Evolutionary conservation across 2,113 vertebrate species (phyloP), one percentile per base, ranked within the genome.

Genomic region (Engraulis encrasicolus): DNA sequence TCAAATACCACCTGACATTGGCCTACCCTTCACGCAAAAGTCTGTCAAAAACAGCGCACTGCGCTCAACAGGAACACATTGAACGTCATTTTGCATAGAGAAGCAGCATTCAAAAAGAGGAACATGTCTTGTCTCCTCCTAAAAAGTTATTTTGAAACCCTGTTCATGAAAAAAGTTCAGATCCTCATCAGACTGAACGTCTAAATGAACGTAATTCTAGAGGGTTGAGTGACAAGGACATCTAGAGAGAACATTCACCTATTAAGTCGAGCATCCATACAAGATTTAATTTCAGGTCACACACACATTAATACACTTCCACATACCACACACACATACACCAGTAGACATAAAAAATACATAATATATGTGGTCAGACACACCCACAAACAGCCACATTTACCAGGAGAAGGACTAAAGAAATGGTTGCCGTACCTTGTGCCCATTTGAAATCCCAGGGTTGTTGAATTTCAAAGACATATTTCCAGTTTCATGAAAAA

Each of bases 401-500:
- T 52, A 34, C 82, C 15, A 49, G 0, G 52, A 82, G 18, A 2
- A 87, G 5, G 50, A 11, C 34, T 37, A 52, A 4, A 83, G 40
- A 45, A n/a, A 82, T 37, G 11, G 36, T 79, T 82, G 54, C 18
- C 71, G 45, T 74, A 81, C 80, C 87, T 74, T 78, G 19, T 79
- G 50, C 27, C 54, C 81, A 79, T 78, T 50, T 66, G 88, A 86
- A 87, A 91, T 92, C 84, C 89, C 91, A 90, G 89, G 88, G 78
- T 83, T 79, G n/a, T 82, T 85, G 31, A 45, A 49, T 79, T 86
- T 86, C 34, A 86, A 81, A 87, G 88, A 87, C 88, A 89, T 89
- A 79, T 79, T 79, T 85, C 80, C 78, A n/a, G 15, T n/a, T n/a
- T 78, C 50, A 71, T 81, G 38, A 81, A 66, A 91, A 89, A 90